Base-by-base conservation (phyloP, 1,140 invertebrate genomes). In the Mylabris phalerata region DNA sequence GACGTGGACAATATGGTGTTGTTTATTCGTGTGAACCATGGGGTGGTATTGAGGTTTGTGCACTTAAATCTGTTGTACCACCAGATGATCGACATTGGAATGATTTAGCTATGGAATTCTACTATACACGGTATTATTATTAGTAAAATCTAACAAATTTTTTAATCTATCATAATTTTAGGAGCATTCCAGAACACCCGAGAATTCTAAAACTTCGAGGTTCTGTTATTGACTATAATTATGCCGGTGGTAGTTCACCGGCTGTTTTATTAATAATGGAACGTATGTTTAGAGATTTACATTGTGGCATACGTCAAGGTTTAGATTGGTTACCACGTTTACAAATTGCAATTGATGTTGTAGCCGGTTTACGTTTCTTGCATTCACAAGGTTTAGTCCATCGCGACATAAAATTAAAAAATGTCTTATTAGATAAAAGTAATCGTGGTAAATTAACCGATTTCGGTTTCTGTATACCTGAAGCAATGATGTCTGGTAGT, bases 31-130 rank as follows among this genome's bases (percentile, higher is more conserved):
- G 90, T 67, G 87, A 92, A 41, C 74, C 78, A 9, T 95, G 92
- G 92, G 88, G 79, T 1, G 88, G 82, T 1, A 81, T 80, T 47
- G 77, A 81, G 44, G 87, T 86, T 0, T 91, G 85, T 71, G 92
- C 92, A 9, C 84, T 94, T n/a, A 95, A 95, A 77, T 92, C 90
- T 10, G 90, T 95, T 27, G 84, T 94, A 26, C 92, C 92, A 0
- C 87, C 90, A 3, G 93, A 95, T 75, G 90, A 93, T 57, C 84
- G 90, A 63, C 92, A 95, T 70, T 94, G 91, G 88, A 89, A 91
- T 73, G 93, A 95, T 72, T 75, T 95, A 1, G 91, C 92, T 1
- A 88, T 95, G 84, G 92, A 95, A 76, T 94, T 93, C 77, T 92
- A 90, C 73, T 90, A 90, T 63, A 90, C 89, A 6, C 83, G 84